Evolutionary conservation across 2,888 invertebrate species (phyloP), one percentile per base, ranked within the genome.

Genomic region (Rugalucina vietnamica): DNA sequence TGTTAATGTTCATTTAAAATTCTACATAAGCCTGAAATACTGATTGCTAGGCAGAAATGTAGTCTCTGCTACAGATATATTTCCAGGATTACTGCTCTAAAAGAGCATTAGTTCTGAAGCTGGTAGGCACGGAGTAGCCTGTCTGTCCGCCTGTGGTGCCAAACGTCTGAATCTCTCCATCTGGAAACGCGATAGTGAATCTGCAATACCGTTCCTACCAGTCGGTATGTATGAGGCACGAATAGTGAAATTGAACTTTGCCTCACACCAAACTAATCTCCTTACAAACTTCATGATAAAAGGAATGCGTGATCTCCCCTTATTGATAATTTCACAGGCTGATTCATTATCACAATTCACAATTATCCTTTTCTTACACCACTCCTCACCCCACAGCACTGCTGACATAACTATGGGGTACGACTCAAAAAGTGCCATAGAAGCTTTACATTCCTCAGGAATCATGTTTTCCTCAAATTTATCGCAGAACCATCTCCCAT

Each of bases 261-360:
- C 81, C 14, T 70, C 39, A 57, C 10, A 43, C 37, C 76, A 36
- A 8, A 70, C 69, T 24, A 81, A 34, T 21, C 27, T 27, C 57
- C 81, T 49, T 60, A 81, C 76, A 12, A 81, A 60, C 34, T 76
- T 76, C 81, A 81, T 81, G 2, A 81, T 81, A 36, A 39, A 36
- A n/a, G 54, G 76, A n/a, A 39, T 71, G 39, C 76, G 57, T 10
- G 81, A 81, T 50, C 76, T 50, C 3, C 81, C 76, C 39, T 57
- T 65, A 14, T 43, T 76, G 21, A 50, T 54, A 43, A 76, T 72
- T n/a, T 69, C 27, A 2, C 74, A 74, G 39, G 80, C 75, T 5
- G 75, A 24, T 12, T 18, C 12, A 69, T 80, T 80, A 21, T 80
- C 74, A 80, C 75, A 80, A 21, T 80, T 54, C 36, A 81, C 72